Percentiles rank a stretch among this genome's conserved stretches.
Conservation (phyloP, 1,140 invertebrate genomes). For the Pachyrhynchus sulphureomaculatus region DNA sequence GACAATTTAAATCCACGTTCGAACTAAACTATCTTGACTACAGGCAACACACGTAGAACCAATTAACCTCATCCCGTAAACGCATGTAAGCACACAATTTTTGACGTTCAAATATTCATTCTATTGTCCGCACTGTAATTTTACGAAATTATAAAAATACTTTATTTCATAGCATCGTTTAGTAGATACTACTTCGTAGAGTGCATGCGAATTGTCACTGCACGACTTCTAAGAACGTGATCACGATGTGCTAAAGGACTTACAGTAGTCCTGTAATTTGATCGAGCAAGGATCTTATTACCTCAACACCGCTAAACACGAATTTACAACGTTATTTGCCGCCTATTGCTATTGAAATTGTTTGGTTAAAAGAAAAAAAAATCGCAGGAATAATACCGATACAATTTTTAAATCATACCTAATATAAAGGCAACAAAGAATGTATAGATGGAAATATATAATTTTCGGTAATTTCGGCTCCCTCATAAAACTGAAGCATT, state of each 20-base stretch:
- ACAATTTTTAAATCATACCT: slow-evolving; percentile 26
- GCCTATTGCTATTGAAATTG: slow-evolving; percentile 22
- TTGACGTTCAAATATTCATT: slow-evolving; percentile 6
- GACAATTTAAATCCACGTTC: neutral
- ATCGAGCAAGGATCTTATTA: slow-evolving; percentile 27
- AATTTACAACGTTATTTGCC: slow-evolving; percentile 30
- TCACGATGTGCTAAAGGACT: slow-evolving; percentile 34
- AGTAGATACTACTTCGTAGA: slow-evolving; percentile 10
- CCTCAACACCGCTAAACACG: slow-evolving; percentile 18
- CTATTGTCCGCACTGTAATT: slow-evolving; percentile 15
- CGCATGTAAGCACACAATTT: neutral
- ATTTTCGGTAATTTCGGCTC: slow-evolving; percentile 21
- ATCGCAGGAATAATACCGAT: slow-evolving; percentile 16
- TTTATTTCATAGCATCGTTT: slow-evolving; percentile 25
- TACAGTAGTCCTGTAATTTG: slow-evolving; percentile 34
- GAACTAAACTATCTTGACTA: slow-evolving; percentile 8
- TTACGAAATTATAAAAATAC: slow-evolving; percentile 29
- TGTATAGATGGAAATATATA: slow-evolving; percentile 15
- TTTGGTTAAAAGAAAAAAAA: slow-evolving; percentile 20
- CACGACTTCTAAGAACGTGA: slow-evolving; percentile 31
- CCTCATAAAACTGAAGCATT: neutral
- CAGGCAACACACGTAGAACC: slow-evolving; percentile 14
- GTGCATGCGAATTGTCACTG: slow-evolving; percentile 30
- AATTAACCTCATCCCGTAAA: slow-evolving; percentile 7
- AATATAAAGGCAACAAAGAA: slow-evolving; percentile 15